Base-by-base conservation (phyloP, 2,797 vertebrate genomes). In the Poeciliopsis paucimaculata region DNA sequence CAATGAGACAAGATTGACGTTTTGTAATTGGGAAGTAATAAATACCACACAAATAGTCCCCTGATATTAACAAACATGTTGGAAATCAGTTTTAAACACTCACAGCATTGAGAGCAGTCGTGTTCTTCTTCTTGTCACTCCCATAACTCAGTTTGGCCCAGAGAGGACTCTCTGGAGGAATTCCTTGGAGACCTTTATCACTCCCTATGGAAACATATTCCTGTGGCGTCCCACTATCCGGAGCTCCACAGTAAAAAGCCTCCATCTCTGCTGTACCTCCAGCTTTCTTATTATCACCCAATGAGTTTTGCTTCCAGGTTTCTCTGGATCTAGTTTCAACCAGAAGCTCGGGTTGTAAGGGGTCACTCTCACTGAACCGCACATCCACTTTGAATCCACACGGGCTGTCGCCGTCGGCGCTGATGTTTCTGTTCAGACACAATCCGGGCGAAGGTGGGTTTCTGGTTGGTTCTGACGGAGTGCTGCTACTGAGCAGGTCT, bases 51-150 rank as follows among this genome's bases (percentile, higher is more conserved):
- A 46, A 70, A 84, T 78, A 55, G 82, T 76, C 26, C 66, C 39
- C 51, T 76, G 47, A 70, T 78, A 79, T 47, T 46, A 82, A 75
- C 46, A 1, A 20, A 55, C 5, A 55, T 39, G 53, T 45, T 75
- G 57, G 62, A 72, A 57, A 81, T 20, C 31, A 9, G 26, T 45
- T 31, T 53, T 36, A 80, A 81, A 76, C 5, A 96, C 98, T 98
- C 93, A 99, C 98, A 87, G 96, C 95, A 92, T 96, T 98, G 46
- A 99, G 96, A 84, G 96, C 96, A 12, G 95, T 95, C 60, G 95
- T 95, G 85, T 95, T 96, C 87, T 94, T 96, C 90, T 94, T 96
- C 79, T 93, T 92, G 70, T 95, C 95, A 26, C 92, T 95, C 78
- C 93, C 84, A 7, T 93, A 94, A 88, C 80, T 91, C 86, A 87